Evolutionary conservation across 2,888 invertebrate genomes (phyloP).

Genomic region (Trichogramma evanescens): DNA sequence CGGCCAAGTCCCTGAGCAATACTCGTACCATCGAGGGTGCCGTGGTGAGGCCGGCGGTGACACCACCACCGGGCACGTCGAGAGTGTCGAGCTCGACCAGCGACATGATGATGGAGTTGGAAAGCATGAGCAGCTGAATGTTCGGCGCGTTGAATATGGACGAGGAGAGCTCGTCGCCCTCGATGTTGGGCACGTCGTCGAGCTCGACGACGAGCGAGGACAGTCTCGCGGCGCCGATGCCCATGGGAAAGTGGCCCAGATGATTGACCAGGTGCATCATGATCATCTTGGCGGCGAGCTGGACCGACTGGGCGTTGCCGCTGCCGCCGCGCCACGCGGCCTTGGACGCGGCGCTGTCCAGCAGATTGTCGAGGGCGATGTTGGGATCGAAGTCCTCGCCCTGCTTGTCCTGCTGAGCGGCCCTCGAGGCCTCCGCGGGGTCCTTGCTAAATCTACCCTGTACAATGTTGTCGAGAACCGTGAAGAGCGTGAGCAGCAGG

Average conservation of each 20-base stretch:
- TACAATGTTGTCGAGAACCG: constrained; percentile 43
- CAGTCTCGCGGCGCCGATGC: constrained; percentile 78
- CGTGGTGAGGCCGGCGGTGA: constrained; percentile 50
- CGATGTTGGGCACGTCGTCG: constrained; percentile 74
- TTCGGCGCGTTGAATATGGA: constrained; percentile 80
- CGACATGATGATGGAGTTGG: constrained; percentile 75
- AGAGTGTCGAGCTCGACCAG: constrained; percentile 82
- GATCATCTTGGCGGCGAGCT: constrained; percentile 58
- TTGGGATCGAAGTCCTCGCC: constrained; percentile 68
- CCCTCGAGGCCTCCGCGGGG: constrained; percentile 24
- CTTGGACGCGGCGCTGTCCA: constrained; percentile 47
- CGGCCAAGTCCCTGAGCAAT: constrained; percentile 80
- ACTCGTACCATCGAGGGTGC: constrained; percentile 61
- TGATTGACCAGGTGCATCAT: constrained; percentile 85
- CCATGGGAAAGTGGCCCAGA: constrained; percentile 91
- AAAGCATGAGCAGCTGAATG: constrained; percentile 75
- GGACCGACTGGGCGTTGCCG: constrained; percentile 48
- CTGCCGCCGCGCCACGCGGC: constrained; percentile 33
- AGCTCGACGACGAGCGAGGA: constrained; percentile 88
- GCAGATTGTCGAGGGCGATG: constrained; percentile 63
- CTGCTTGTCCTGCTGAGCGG: constrained; percentile 41
- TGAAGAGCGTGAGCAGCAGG: constrained; percentile 62
- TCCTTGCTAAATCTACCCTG: constrained; percentile 34
- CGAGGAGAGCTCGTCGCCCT: constrained; percentile 68
- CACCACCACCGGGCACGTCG: constrained; percentile 71